Evolutionary conservation across 2,888 invertebrate genomes (phyloP).

Genomic region (Drosophila nr. perissopoda): DNA sequence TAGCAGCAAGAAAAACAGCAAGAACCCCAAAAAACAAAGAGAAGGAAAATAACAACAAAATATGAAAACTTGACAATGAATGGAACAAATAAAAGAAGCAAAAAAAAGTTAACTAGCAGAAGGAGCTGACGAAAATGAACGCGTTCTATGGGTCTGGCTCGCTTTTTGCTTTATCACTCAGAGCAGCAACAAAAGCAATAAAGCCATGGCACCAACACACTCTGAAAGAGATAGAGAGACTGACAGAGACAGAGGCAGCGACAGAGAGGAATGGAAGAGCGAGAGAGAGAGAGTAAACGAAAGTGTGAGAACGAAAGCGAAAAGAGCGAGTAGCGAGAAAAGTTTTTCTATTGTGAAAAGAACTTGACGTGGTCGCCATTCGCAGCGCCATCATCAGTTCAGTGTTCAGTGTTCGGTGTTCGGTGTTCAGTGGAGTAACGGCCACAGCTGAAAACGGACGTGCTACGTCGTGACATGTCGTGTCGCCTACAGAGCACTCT

Average conservation of each 20-base stretch:
- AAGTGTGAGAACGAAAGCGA: constrained; percentile 20
- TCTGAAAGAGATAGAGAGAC: background rate
- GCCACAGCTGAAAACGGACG: constrained; percentile 83
- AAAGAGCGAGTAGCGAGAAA: constrained; percentile 35
- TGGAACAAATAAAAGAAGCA: constrained; percentile 21
- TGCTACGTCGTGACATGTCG: constrained; percentile 56
- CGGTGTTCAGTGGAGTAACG: constrained; percentile 81
- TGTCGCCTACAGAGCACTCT: constrained; percentile 25
- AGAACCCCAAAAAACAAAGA: constrained; percentile 2
- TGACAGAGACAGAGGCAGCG: background rate
- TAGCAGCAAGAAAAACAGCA: constrained; percentile 25
- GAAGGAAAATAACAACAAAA: constrained; percentile 5
- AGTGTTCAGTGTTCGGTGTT: constrained; percentile 48
- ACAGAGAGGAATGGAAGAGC: constrained; percentile 18
- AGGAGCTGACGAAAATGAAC: constrained; percentile 59
- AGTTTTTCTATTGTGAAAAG: constrained; percentile 59
- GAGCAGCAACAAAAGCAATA: constrained; percentile 24
- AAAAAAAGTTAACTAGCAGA: constrained; percentile 32
- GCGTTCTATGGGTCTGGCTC: constrained; percentile 38
- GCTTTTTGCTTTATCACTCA: constrained; percentile 52
- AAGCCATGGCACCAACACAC: constrained; percentile 1
- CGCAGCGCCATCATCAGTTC: constrained; percentile 45
- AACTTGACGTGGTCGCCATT: constrained; percentile 48
- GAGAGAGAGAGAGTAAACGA: constrained; percentile 9
- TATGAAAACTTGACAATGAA: constrained; percentile 52